A percentile compares a stretch with the other conserved stretches of the same genome.
Conservation (phyloP, 2,888 invertebrate genomes). For the Hirtodrosophila histrioides region DNA sequence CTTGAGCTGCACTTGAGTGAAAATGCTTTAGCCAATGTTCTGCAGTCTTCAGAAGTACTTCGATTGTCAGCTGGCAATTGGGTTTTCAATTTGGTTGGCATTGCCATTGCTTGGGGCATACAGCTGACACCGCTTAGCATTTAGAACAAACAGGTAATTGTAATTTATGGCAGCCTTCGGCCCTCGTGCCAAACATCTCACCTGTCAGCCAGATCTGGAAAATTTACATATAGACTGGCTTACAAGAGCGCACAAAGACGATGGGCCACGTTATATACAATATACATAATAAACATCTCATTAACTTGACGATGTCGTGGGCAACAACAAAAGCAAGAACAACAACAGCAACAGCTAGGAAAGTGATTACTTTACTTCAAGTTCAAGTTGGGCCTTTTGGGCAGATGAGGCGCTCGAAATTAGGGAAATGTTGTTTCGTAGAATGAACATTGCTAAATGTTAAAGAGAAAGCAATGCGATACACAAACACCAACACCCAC, state of each 20-base stretch:
- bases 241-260: slow-evolving; percentile 9
- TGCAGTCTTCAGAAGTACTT: no score
- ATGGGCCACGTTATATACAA: slow-evolving; percentile 15
- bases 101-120: slow-evolving; percentile 11
- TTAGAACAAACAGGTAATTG: slow-evolving; percentile 48
- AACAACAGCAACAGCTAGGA: slow-evolving; percentile 6
- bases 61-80: slow-evolving; percentile 13
- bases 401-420: slow-evolving; percentile 30
- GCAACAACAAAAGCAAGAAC: slow-evolving; percentile 8
- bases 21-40: no score
- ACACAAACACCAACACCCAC: slow-evolving; percentile 12
- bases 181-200: slow-evolving; percentile 20
- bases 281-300: slow-evolving; percentile 68
- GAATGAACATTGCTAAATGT: slow-evolving; percentile 54
- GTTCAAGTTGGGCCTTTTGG: slow-evolving; percentile 22
- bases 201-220: slow-evolving; percentile 27
- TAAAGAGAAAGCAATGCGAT: slow-evolving; percentile 39
- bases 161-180: slow-evolving; percentile 52
- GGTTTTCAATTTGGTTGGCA: slow-evolving; percentile 38
- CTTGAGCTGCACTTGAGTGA: no score
- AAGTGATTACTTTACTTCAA: slow-evolving; percentile 34
- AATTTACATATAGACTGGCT: slow-evolving; percentile 61
- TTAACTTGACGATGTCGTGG: slow-evolving; percentile 42
- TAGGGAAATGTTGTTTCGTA: slow-evolving; percentile 52
- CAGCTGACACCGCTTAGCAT: slow-evolving; percentile 31